Percentiles rank a stretch among this genome's conserved stretches.
phyloP scores from a whole-genome alignment of 2,113 vertebrate genomes.

The Petroica traversi region DNA sequence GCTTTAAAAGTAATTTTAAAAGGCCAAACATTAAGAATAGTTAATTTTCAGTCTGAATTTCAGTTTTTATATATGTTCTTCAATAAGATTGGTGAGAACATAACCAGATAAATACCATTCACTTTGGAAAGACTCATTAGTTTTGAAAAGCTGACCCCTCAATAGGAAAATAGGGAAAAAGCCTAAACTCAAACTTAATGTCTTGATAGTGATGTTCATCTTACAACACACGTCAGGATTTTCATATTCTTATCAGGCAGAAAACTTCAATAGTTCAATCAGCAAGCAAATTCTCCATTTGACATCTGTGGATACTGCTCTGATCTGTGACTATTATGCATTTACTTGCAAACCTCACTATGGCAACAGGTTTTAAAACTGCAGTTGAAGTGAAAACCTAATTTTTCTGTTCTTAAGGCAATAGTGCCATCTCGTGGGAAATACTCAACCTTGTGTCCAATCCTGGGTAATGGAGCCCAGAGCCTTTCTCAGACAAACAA shows the following conservation, averaged over 20 bases:
- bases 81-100: background rate
- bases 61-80: background rate
- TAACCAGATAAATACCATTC: background rate
- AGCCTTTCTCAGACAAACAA: background rate
- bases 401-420: conserved; percentile 18
- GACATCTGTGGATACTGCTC: background rate
- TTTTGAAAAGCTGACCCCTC: background rate
- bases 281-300: background rate
- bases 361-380: background rate
- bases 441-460: accelerated
- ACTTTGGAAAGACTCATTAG: background rate
- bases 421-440: conserved; percentile 72
- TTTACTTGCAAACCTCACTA: background rate
- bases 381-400: accelerated
- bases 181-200: background rate
- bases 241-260: background rate
- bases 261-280: background rate
- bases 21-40: background rate
- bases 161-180: background rate
- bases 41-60: background rate
- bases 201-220: background rate
- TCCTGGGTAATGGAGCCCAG: accelerated
- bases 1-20: background rate
- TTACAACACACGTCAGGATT: background rate
- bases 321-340: accelerated